These are phyloP conservation scores for Gortyna flavago DNA, from an alignment of 2,888 invertebrate genomes.

Conservation along the genomic window DNA sequence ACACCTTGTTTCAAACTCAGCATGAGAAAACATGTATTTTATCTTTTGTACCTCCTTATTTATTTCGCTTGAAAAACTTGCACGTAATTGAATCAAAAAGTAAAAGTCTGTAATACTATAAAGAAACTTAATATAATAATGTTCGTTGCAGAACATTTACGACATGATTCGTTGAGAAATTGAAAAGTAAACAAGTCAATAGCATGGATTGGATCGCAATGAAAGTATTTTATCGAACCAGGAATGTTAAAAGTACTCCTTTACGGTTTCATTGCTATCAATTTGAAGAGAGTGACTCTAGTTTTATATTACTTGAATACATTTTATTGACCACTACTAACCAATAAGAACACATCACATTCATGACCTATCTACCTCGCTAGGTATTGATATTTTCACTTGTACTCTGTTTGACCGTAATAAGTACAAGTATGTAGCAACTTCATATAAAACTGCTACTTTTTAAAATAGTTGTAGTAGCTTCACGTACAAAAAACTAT, in stretches of 20 bases:
- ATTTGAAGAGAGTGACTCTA: slow-evolving; percentile 68
- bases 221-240: slow-evolving; percentile 74
- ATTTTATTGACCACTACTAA: slow-evolving; percentile 58
- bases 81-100: slow-evolving; percentile 24
- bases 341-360: neutral
- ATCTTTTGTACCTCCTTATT: neutral
- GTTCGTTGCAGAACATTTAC: slow-evolving; percentile 12
- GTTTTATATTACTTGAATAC: slow-evolving; percentile 71
- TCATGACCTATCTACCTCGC: neutral
- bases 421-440: slow-evolving; percentile 29
- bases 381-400: neutral
- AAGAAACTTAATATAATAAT: slow-evolving; percentile 23
- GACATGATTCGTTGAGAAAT: slow-evolving; percentile 34
- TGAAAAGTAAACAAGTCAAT: slow-evolving; percentile 41
- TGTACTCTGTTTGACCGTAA: neutral
- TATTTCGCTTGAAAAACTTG: slow-evolving; percentile 20
- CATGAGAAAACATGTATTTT: neutral
- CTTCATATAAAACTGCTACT: slow-evolving; percentile 33
- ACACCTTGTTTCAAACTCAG: neutral
- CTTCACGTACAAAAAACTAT: slow-evolving; percentile 75
- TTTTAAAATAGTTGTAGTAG: slow-evolving; percentile 53
- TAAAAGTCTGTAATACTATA: slow-evolving; percentile 10
- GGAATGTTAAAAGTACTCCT: slow-evolving; percentile 69
- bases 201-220: slow-evolving; percentile 57
- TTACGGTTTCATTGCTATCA: slow-evolving; percentile 73